phyloP scores from a whole-genome alignment of 35 echinoderm and acorn worm species.

The Apostichopus japonicus region DNA sequence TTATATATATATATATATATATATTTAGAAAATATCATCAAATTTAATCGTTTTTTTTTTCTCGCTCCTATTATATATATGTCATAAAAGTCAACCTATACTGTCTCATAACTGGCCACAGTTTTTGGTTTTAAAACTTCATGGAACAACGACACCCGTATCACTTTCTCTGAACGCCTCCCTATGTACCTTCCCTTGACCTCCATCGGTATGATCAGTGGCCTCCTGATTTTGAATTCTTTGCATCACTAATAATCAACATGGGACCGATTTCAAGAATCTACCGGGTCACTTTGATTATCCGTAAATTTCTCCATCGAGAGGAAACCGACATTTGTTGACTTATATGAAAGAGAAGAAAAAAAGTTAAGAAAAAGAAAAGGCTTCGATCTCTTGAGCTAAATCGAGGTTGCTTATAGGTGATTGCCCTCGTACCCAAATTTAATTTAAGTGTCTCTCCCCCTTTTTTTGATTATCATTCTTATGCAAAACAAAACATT shows the following conservation, averaged over 20 bases:
- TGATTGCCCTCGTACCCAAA: background rate
- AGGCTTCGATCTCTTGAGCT: background rate
- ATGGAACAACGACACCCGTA: background rate
- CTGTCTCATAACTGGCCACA: background rate
- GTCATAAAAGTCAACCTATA: too few species aligned
- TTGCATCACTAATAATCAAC: conserved; percentile 34
- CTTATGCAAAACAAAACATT: background rate
- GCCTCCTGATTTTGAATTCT: conserved; percentile 3
- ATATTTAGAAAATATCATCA: too few species aligned
- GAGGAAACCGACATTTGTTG: background rate
- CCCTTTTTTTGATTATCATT: background rate
- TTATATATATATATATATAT: too few species aligned
- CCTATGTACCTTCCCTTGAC: background rate
- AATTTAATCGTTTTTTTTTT: too few species aligned
- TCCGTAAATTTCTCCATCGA: background rate
- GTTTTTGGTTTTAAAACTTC: background rate
- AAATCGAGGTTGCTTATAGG: background rate
- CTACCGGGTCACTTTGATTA: conserved; percentile 4
- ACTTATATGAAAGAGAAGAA: background rate
- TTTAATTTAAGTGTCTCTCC: background rate
- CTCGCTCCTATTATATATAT: too few species aligned
- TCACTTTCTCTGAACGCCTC: background rate
- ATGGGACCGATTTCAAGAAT: background rate
- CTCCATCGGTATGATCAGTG: background rate
- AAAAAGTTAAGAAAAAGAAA: background rate